Percentiles rank a stretch among this genome's conserved stretches.
Conservation (phyloP, 2,113 vertebrate species). For the Ovis canadensis region DNA sequence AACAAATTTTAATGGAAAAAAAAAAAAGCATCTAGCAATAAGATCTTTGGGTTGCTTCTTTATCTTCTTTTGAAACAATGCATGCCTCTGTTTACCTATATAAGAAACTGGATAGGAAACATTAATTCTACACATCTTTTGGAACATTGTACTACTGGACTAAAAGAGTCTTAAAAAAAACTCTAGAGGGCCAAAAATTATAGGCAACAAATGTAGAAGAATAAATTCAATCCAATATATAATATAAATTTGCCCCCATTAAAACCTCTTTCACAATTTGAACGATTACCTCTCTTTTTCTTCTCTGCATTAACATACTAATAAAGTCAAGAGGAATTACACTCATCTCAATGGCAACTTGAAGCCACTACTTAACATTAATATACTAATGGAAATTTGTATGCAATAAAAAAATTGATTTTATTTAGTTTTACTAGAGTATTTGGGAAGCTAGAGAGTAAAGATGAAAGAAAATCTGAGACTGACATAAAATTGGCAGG, state of each 20-base stretch:
- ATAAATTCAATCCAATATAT: conserved; percentile 32
- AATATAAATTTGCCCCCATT: conserved; percentile 36
- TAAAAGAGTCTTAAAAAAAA: neutral
- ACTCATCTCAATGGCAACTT: conserved; percentile 43
- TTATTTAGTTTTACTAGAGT: conserved; percentile 17
- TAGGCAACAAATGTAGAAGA: conserved; percentile 21
- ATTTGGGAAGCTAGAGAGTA: conserved; percentile 1
- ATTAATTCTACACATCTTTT: neutral
- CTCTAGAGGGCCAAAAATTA: neutral
- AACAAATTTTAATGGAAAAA: conserved; percentile 17
- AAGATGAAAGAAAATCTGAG: neutral
- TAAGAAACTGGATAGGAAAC: neutral
- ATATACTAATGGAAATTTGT: conserved; percentile 22
- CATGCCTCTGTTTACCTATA: neutral
- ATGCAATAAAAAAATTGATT: neutral
- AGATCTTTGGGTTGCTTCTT: neutral
- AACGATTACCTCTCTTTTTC: conserved; percentile 30
- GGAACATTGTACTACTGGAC: conserved; percentile 18
- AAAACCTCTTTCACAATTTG: conserved; percentile 30
- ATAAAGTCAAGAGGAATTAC: conserved; percentile 52
- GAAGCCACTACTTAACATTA: conserved; percentile 50
- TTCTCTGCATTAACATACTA: conserved; percentile 52
- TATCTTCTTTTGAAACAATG: conserved; percentile 26
- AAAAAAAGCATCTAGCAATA: conserved; percentile 1
- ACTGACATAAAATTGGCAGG: neutral